Percentiles rank a stretch among this genome's conserved stretches.
These are phyloP conservation scores for Lepidocolaptes lacrymiger DNA, from an alignment of 2,797 vertebrate species.

Conservation along the genomic window DNA sequence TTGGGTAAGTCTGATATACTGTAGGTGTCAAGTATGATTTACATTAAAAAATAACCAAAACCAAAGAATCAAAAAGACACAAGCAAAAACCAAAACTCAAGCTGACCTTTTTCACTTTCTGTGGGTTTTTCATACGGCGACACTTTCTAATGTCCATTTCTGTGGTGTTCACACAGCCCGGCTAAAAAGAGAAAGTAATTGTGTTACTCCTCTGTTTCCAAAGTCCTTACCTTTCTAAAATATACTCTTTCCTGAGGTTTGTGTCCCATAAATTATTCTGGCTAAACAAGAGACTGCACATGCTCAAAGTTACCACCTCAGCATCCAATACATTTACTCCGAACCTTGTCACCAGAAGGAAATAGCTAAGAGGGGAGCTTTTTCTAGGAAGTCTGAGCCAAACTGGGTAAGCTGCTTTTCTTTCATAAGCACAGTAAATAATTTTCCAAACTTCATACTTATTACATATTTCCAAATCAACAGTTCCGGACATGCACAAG, in stretches of 20 bases:
- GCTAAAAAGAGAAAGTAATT: conserved; percentile 76
- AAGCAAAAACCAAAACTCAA: not conserved
- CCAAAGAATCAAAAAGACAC: not conserved
- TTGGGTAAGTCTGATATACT: not conserved
- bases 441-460: not conserved
- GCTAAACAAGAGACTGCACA: not conserved
- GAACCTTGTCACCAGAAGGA: not conserved
- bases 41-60: not conserved
- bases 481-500: not conserved
- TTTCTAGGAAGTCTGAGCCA: not conserved
- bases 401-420: not conserved
- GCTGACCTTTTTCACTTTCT: conserved; percentile 93
- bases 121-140: conserved; percentile 93
- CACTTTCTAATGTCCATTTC: conserved; percentile 99
- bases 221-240: not conserved
- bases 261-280: not conserved
- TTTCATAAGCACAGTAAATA: not conserved
- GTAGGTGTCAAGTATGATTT: not conserved
- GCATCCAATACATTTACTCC: not conserved
- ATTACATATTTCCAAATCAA: not conserved
- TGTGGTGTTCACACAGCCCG: conserved; percentile 96
- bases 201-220: conserved; percentile 18
- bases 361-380: not conserved
- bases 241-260: not conserved
- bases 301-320: not conserved